A percentile compares a stretch with the other conserved stretches of the same genome.
These are phyloP conservation scores for Boulengeromyrus knoepffleri DNA, from an alignment of 2,113 vertebrate species.

Conservation along the genomic window DNA sequence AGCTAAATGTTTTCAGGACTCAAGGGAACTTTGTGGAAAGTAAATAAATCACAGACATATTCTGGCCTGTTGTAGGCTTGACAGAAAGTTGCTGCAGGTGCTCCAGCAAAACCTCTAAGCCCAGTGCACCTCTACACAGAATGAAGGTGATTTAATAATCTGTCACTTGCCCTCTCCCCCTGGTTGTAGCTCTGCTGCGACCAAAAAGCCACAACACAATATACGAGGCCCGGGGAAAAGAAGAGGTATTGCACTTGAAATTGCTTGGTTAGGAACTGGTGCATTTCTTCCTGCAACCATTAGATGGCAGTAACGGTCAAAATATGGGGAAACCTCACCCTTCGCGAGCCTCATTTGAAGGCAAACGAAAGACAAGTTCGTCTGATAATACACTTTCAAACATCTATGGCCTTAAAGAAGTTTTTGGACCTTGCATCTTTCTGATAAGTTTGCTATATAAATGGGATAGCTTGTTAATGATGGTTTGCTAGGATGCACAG, in stretches of 20 bases:
- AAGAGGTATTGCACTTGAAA: neutral
- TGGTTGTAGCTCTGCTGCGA: neutral
- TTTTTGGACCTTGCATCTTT: neutral
- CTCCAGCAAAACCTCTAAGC: neutral
- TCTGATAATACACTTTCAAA: neutral
- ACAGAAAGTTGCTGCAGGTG: neutral
- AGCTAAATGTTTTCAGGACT: neutral
- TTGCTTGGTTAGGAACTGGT: neutral
- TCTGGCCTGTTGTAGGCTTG: neutral
- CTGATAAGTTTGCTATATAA: neutral
- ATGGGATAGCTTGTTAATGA: neutral
- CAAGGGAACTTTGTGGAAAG: neutral
- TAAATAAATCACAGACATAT: neutral
- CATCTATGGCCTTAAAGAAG: neutral
- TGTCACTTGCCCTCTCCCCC: neutral
- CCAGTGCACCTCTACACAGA: neutral
- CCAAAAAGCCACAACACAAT: neutral
- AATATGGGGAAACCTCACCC: neutral
- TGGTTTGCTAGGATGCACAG: neutral
- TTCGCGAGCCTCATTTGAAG: neutral
- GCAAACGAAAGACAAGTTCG: neutral
- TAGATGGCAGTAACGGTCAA: constrained; percentile 3
- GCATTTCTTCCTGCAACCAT: neutral
- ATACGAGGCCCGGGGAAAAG: neutral
- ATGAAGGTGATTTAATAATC: neutral